phyloP scores from a whole-genome alignment of 2,797 vertebrate genomes.

The Dermochelys coriacea region DNA sequence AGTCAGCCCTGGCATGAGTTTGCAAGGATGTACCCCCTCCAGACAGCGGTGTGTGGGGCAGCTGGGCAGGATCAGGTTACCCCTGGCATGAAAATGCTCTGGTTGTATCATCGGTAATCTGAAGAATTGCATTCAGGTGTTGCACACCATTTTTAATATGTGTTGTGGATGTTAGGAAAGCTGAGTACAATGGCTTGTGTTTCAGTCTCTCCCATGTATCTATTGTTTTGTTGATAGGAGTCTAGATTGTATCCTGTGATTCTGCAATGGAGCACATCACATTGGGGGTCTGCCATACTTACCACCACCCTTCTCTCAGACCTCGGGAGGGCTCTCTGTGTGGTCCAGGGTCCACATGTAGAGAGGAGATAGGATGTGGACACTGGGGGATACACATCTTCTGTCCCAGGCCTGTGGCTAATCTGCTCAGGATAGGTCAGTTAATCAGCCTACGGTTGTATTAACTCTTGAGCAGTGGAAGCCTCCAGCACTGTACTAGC shows the following conservation, averaged over 20 bases:
- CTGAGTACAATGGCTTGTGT: slow-evolving; percentile 9
- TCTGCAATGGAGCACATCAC: neutral
- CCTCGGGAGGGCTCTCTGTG: neutral
- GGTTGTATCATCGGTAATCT: slow-evolving; percentile 60
- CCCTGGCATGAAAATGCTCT: slow-evolving; percentile 70
- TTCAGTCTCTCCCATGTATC: neutral
- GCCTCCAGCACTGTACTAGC: neutral
- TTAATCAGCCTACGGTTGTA: neutral
- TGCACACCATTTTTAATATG: slow-evolving; percentile 61
- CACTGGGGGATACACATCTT: neutral
- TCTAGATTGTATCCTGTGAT: neutral
- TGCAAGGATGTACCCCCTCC: no score
- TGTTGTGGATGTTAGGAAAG: neutral
- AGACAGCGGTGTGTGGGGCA: no score
- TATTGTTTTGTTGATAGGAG: neutral
- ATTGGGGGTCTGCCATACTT: neutral
- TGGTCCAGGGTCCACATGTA: neutral
- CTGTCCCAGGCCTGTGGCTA: neutral
- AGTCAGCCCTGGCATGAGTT: no score
- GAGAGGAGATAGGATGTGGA: neutral
- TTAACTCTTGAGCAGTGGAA: neutral
- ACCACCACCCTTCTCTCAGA: fast-evolving
- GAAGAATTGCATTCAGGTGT: slow-evolving; percentile 82
- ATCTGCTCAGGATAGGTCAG: neutral
- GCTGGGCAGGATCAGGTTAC: slow-evolving; percentile 78